Percentiles rank a stretch among this genome's conserved stretches.
Conservation (phyloP, 2,888 invertebrate genomes). For the Troides oblongomaculatus region DNA sequence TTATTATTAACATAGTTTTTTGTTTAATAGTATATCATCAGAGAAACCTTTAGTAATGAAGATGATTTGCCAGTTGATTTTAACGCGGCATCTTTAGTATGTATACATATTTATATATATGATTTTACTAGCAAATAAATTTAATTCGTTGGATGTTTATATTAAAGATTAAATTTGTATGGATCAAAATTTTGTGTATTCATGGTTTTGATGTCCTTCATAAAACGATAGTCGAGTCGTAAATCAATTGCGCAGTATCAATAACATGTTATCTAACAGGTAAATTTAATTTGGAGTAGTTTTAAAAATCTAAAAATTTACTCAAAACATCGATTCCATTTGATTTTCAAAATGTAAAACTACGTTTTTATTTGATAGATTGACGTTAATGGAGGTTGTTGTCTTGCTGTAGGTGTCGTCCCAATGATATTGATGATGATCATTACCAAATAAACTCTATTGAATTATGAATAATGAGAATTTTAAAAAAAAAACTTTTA, state of each 20-base stretch:
- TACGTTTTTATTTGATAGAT: background rate
- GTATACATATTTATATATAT: background rate
- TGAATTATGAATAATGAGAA: background rate
- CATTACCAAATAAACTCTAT: background rate
- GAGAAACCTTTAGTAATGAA: background rate
- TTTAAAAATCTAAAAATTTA: background rate
- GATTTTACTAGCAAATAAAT: conserved; percentile 15
- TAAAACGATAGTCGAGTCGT: conserved; percentile 14
- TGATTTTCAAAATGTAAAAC: background rate
- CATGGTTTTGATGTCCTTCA: conserved; percentile 23
- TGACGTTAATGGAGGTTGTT: background rate
- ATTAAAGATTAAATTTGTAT: conserved; percentile 18
- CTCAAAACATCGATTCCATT: background rate
- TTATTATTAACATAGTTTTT: background rate
- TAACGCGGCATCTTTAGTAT: conserved; percentile 4
- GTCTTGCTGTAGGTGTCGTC: background rate
- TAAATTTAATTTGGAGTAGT: background rate
- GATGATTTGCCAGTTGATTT: background rate
- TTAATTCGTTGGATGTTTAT: conserved; percentile 18
- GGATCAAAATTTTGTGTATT: conserved; percentile 13
- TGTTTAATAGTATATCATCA: background rate
- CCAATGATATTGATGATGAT: background rate
- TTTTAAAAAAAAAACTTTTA: background rate
- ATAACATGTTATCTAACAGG: background rate
- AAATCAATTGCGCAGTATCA: conserved; percentile 16